Conservation (phyloP, 1,140 invertebrate genomes). For the Penaeus chinensis region DNA sequence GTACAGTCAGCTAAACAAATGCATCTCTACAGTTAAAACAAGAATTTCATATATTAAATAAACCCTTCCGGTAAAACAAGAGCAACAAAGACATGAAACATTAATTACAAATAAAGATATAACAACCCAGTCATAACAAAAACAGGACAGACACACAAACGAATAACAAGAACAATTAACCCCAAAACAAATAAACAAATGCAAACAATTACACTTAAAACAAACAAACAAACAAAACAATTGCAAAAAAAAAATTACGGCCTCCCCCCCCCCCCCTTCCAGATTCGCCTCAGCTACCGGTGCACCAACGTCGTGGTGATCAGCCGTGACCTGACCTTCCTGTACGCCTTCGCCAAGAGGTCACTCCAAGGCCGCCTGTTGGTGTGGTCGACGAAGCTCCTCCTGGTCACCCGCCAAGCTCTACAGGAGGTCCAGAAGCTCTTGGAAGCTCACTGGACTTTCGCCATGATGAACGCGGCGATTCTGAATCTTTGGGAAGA, state of each 20-base stretch:
- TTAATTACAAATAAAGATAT: too few relatives aligned
- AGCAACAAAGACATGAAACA: too few relatives aligned
- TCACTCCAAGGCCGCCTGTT: constrained; percentile 19
- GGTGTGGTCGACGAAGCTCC: constrained; percentile 21
- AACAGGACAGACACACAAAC: too few relatives aligned
- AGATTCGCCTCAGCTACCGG: background rate
- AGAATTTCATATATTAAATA: too few relatives aligned
- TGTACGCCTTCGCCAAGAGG: constrained; percentile 2
- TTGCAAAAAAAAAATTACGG: background rate
- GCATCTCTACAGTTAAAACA: too few relatives aligned
- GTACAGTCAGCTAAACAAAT: too few relatives aligned
- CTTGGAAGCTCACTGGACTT: constrained; percentile 25
- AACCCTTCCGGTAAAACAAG: too few relatives aligned
- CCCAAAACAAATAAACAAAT: too few relatives aligned
- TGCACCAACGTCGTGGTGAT: constrained; percentile 13
- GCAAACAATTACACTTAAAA: too few relatives aligned
- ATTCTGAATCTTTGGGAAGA: background rate
- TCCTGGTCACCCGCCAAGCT: constrained; percentile 5
- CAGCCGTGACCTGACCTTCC: constrained; percentile 20
- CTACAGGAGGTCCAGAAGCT: background rate
- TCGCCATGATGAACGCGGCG: constrained; percentile 18
- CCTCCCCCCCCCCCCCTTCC: background rate
- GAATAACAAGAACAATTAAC: too few relatives aligned
- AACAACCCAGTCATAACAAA: too few relatives aligned
- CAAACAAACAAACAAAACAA: too few relatives aligned